Conservation (phyloP, 2,113 vertebrate species). For the Hemiscyllium ocellatum region DNA sequence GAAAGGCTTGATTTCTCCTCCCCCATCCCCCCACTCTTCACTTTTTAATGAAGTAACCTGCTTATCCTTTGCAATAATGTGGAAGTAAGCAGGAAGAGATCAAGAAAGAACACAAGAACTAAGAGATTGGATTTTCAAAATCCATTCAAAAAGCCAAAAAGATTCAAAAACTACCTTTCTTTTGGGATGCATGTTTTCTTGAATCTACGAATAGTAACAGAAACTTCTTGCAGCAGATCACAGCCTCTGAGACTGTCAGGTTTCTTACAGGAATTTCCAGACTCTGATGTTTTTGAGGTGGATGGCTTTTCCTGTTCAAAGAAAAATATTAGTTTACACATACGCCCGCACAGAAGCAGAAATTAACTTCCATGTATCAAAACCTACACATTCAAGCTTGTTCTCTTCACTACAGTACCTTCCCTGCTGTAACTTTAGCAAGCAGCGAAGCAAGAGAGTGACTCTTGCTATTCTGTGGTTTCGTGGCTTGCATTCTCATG, state of each 20-base stretch:
- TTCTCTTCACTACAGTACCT: slow-evolving; percentile 61
- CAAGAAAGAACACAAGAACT: background rate
- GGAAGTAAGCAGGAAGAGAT: background rate
- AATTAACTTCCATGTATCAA: background rate
- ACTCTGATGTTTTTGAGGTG: slow-evolving; percentile 70
- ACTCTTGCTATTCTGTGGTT: slow-evolving; percentile 77
- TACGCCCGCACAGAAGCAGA: background rate
- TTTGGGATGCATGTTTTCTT: slow-evolving; percentile 93
- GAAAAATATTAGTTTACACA: slow-evolving; percentile 3
- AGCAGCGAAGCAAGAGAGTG: slow-evolving; percentile 88
- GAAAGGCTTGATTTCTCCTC: background rate
- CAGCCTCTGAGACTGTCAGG: slow-evolving; percentile 86
- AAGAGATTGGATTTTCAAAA: background rate
- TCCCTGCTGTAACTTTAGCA: slow-evolving; percentile 88
- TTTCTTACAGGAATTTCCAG: slow-evolving; percentile 72
- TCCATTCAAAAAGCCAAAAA: background rate
- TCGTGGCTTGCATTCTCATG: slow-evolving; percentile 81
- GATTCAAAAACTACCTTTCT: slow-evolving; percentile 67
- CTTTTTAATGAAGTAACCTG: background rate
- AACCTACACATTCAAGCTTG: background rate
- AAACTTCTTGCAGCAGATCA: slow-evolving; percentile 92
- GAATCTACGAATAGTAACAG: slow-evolving; percentile 92
- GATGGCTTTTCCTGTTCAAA: slow-evolving; percentile 74
- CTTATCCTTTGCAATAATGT: background rate
- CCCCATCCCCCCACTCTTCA: background rate